phyloP scores from a whole-genome alignment of 2,113 vertebrate species.

The Sebastes schlegelii region DNA sequence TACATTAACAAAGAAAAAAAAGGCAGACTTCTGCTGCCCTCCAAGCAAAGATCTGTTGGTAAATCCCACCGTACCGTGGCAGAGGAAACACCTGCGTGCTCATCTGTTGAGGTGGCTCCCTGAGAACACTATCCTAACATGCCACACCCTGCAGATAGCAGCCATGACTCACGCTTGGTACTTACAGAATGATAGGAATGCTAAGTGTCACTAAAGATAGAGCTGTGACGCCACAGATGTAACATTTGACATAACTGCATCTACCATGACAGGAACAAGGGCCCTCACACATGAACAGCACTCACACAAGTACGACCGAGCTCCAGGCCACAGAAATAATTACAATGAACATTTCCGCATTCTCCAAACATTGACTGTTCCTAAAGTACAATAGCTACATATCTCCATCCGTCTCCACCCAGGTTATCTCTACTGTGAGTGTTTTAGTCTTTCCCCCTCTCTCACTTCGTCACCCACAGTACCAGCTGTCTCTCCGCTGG shows the following conservation, averaged over 20 bases:
- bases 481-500: not conserved
- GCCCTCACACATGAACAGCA: slow-evolving; percentile 1
- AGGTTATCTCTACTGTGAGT: not conserved
- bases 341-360: slow-evolving; percentile 38
- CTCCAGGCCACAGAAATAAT: slow-evolving; percentile 49
- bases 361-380: slow-evolving; percentile 31
- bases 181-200: slow-evolving; percentile 71
- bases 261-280: slow-evolving; percentile 36
- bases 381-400: not conserved
- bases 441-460: not conserved
- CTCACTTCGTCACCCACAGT: not conserved
- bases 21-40: not conserved
- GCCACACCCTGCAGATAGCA: slow-evolving; percentile 60
- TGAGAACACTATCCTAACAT: slow-evolving; percentile 1
- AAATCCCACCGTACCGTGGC: not conserved
- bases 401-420: not conserved
- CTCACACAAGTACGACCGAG: slow-evolving; percentile 17
- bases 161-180: slow-evolving; percentile 40
- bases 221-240: slow-evolving; percentile 40
- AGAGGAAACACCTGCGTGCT: slow-evolving; percentile 36
- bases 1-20: not conserved
- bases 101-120: slow-evolving; percentile 61
- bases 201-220: slow-evolving; percentile 62
- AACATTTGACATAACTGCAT: slow-evolving; percentile 56
- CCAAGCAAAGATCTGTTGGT: not conserved